Evolutionary conservation across 2,888 invertebrate species (phyloP), one percentile per base, ranked within the genome.

Genomic region (Drosophila rubida): DNA sequence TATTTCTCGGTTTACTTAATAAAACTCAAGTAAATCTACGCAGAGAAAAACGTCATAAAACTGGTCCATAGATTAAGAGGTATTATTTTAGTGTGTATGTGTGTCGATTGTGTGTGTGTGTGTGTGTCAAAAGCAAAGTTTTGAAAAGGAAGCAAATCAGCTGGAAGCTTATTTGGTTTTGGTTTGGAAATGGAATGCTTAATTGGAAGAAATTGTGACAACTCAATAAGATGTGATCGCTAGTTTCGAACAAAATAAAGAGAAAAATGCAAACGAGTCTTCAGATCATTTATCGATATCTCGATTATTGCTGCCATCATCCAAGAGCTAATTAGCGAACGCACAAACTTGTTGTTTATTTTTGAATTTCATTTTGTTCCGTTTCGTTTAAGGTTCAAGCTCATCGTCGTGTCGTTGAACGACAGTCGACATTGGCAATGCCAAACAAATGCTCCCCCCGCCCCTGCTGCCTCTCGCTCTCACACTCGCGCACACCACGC

Each of bases 41-140:
- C 63, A 53, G 68, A 71, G 72, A 76, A 75, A 63, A 63, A 64
- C 72, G 64, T 71, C 64, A 62, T 69, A 68, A 70, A 76, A 80
- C 74, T 83, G 82, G 82, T 83, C 82, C 82, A 87, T 83, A 80
- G 84, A 87, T 84, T 70, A 84, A 81, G 82, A 83, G 82, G 82
- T 82, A 82, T 75, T 86, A 78, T 66, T 69, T 69, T 67, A 75
- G 67, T 70, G 69, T 60, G 30, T 37, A 30, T 49, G 11, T 44
- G 23, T 23, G 4, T 23, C 23, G 35, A n/a, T n/a, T 32, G n/a
- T 30, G n/a, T 37, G 42, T 41, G 22, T 60, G 35, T 32, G 16
- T 55, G 35, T 35, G 42, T 65, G n/a, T 57, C 8, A 23, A 2
- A 45, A 50, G 19, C 3, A 22, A 13, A 35, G 16, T 49, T 9